Evolutionary conservation across 1,140 invertebrate genomes (phyloP), one percentile per base, ranked within the genome.

Genomic region (Drosophila nasuta): DNA sequence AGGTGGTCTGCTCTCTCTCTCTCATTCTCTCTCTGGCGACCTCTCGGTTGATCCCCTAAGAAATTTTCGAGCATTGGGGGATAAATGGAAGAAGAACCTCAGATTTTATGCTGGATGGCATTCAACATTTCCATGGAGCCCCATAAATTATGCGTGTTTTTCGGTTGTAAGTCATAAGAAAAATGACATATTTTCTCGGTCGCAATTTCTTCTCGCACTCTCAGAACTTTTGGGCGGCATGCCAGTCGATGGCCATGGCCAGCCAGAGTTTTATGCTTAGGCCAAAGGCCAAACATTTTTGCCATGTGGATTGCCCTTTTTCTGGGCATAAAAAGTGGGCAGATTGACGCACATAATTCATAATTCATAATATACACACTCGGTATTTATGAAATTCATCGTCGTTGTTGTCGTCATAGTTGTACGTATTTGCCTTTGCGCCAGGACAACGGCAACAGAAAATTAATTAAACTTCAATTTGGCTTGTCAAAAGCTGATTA

Each of bases 391-490:
- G 68, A 51, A 65, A 30, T 20, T 38, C 35, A 10, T 38, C 35
- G 35, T 10, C 3, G 35, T 38, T 3, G 35, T 10, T 0, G 33
- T 20, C 30, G 17, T 49, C 38, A 43, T 25, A 65, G 11, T 43
- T 13, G 70, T 13, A 13, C 13, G 13, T 74, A 57, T 62, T 59
- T 69, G 58, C 28, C 8, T 68, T 82, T 66, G 8, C 51, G 60
- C 13, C 48, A 6, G 17, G 48, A 20, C 69, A 63, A 64, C 70
- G 59, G 35, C 13, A 57, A 25, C 20, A 25, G 20, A 25, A 83
- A 80, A 83, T 89, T 88, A 88, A 88, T 88, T 89, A 89, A 81
- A 67, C 41, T 75, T 83, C 70, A 83, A 88, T 83, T 89, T 89
- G 57, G 48, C 66, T 67, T 81, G 77, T 83, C 83, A 80, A 64